phyloP scores from a whole-genome alignment of 2,888 invertebrate genomes.

The Cephus rjabovi region DNA sequence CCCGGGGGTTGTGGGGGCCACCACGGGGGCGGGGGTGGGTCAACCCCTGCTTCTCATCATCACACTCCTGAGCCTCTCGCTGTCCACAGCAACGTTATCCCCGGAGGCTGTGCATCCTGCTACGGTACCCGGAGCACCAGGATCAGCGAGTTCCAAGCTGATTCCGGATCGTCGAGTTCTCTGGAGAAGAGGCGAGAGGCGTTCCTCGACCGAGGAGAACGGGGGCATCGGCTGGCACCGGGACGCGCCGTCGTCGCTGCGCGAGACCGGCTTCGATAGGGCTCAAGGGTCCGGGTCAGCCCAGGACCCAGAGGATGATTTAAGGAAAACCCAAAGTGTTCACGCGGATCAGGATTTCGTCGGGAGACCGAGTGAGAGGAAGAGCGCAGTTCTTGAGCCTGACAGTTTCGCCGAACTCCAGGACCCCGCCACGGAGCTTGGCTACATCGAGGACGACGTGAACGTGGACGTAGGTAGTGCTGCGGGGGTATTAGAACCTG shows the following conservation, averaged over 20 bases:
- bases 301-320: background rate
- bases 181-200: conserved; percentile 5
- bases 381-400: background rate
- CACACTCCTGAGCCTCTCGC: conserved; percentile 48
- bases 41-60: conserved; percentile 60
- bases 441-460: background rate
- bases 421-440: background rate
- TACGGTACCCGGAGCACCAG: background rate
- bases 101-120: background rate
- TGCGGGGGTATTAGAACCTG: background rate
- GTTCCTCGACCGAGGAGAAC: background rate
- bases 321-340: background rate
- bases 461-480: background rate
- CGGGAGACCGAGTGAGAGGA: background rate
- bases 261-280: background rate
- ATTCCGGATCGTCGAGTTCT: background rate
- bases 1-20: conserved; percentile 55
- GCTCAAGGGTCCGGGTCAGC: background rate
- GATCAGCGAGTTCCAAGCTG: background rate
- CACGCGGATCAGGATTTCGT: background rate
- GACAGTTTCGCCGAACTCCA: conserved; percentile 2
- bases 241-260: background rate
- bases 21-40: conserved; percentile 61
- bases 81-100: background rate
- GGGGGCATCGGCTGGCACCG: background rate